These are phyloP conservation scores for Tautogolabrus adspersus DNA, from an alignment of 2,113 vertebrate species.

Conservation along the genomic window DNA sequence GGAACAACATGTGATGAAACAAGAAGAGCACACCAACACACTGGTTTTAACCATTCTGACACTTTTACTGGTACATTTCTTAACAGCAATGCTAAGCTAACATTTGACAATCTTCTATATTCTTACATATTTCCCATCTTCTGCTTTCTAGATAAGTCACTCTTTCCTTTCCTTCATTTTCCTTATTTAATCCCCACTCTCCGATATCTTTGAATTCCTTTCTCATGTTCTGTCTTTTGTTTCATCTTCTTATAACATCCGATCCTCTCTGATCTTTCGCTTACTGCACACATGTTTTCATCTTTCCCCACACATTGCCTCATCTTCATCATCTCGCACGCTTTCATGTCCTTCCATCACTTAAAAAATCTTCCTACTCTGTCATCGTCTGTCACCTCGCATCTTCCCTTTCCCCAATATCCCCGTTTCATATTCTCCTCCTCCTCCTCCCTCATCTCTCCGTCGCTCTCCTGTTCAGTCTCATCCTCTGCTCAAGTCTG, in stretches of 20 bases:
- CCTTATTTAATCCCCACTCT: neutral
- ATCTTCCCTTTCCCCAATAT: neutral
- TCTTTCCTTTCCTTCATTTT: neutral
- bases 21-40: too few relatives aligned
- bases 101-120: too few relatives aligned
- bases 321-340: neutral
- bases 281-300: conserved; percentile 16
- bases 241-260: neutral
- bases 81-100: too few relatives aligned
- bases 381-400: conserved; percentile 16
- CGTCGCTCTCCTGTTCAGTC: conserved; percentile 2
- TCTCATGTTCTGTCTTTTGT: neutral
- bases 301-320: conserved; percentile 8
- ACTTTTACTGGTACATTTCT: too few relatives aligned
- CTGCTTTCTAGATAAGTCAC: neutral
- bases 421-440: neutral
- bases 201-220: neutral
- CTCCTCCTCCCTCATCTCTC: neutral
- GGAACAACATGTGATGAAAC: too few relatives aligned
- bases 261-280: neutral
- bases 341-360: conserved; percentile 20
- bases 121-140: neutral
- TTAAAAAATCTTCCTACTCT: neutral
- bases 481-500: neutral
- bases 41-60: too few relatives aligned